phyloP scores from a whole-genome alignment of 2,113 vertebrate species.

The Paramisgurnus dabryanus region DNA sequence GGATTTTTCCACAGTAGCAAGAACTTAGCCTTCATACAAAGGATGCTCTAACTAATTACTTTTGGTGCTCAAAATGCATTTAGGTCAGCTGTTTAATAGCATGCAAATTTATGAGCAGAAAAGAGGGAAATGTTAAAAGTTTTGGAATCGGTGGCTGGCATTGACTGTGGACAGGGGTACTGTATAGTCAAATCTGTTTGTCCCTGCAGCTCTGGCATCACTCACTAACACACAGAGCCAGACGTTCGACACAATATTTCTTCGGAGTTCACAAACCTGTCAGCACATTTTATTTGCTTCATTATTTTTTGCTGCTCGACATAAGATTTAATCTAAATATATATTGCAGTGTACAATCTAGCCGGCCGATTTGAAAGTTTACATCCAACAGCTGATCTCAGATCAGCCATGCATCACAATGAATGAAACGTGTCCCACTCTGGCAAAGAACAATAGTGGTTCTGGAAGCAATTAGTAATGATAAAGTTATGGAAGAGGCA shows the following conservation, averaged over 20 bases:
- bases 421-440: conserved; percentile 47
- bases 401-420: conserved; percentile 11
- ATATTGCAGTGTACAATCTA: background rate
- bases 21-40: conserved; percentile 53
- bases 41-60: conserved; percentile 74
- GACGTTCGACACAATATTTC: background rate
- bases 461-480: conserved; percentile 57
- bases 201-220: background rate
- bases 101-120: conserved; percentile 79
- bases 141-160: conserved; percentile 66
- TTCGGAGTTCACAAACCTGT: conserved; percentile 13
- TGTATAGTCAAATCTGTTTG: background rate
- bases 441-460: conserved; percentile 49
- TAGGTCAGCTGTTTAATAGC: conserved; percentile 78
- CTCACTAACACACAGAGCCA: background rate
- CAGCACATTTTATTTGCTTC: conserved; percentile 18
- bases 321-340: conserved; percentile 16
- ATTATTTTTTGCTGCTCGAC: conserved; percentile 12
- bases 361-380: conserved; percentile 10
- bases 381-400: conserved; percentile 13
- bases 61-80: conserved; percentile 79
- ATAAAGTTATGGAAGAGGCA: conserved; percentile 55
- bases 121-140: conserved; percentile 78
- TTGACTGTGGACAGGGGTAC: conserved; percentile 64
- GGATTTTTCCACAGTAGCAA: conserved; percentile 1